These are phyloP conservation scores for Molothrus ater DNA, from an alignment of 2,797 vertebrate genomes.

Conservation along the genomic window DNA sequence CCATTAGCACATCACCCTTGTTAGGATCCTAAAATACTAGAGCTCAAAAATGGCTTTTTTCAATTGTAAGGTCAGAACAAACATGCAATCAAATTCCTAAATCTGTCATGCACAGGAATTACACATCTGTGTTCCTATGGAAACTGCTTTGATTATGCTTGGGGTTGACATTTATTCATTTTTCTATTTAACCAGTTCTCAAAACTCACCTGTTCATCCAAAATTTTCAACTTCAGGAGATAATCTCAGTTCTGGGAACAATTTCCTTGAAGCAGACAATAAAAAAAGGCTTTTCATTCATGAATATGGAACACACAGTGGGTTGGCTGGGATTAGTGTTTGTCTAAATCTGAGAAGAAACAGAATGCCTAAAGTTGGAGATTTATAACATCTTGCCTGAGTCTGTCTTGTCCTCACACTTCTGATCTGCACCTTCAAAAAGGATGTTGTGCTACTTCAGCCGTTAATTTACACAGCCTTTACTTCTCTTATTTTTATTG, in stretches of 20 bases:
- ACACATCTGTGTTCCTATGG: slow-evolving; percentile 59
- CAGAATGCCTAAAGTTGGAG: fast-evolving
- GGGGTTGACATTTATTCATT: slow-evolving; percentile 30
- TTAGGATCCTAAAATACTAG: slow-evolving; percentile 35
- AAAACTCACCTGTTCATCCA: neutral
- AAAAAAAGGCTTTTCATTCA: neutral
- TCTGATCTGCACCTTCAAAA: neutral
- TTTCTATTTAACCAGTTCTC: neutral
- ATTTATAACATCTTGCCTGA: neutral
- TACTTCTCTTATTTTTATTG: neutral
- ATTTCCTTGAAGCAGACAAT: neutral
- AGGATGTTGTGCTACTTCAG: neutral
- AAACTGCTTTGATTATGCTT: slow-evolving; percentile 28
- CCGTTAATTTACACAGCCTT: neutral
- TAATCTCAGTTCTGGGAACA: neutral
- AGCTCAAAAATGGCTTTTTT: slow-evolving; percentile 38
- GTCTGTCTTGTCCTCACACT: neutral
- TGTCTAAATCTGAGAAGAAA: neutral
- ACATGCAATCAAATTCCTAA: slow-evolving; percentile 41
- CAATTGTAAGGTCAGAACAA: slow-evolving; percentile 60
- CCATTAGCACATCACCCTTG: slow-evolving; percentile 44
- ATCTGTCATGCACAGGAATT: neutral
- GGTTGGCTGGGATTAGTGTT: neutral
- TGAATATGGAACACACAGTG: neutral
- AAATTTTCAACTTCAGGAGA: neutral